Evolutionary conservation across 2,797 vertebrate species (phyloP).

Genomic region (Aldrovandia affinis): DNA sequence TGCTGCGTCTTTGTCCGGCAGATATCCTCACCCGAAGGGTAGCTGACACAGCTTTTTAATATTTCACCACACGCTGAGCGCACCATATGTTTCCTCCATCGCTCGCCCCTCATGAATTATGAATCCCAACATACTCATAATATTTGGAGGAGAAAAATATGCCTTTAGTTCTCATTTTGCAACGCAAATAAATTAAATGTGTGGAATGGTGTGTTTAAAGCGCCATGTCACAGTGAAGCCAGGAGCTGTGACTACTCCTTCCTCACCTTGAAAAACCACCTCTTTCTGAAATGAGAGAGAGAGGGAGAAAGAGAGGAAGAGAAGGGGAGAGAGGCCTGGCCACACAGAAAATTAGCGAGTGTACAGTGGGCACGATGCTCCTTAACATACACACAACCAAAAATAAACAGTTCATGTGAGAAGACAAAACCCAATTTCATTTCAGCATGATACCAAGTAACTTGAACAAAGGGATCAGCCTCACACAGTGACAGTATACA

Average conservation of each 20-base stretch:
- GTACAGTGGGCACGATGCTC: too few relatives aligned
- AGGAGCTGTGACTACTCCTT: neutral
- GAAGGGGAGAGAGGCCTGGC: neutral
- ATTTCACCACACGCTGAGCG: slow-evolving; percentile 45
- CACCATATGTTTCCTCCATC: slow-evolving; percentile 51
- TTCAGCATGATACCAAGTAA: too few relatives aligned
- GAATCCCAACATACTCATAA: slow-evolving; percentile 49
- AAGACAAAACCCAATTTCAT: too few relatives aligned
- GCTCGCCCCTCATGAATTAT: slow-evolving; percentile 38
- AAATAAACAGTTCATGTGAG: too few relatives aligned
- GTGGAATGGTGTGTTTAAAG: neutral
- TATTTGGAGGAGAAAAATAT: slow-evolving; percentile 43
- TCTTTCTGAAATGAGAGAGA: neutral
- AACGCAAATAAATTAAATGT: neutral
- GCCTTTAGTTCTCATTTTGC: slow-evolving; percentile 20
- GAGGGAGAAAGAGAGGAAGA: neutral
- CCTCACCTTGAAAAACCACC: neutral
- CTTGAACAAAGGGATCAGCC: too few relatives aligned
- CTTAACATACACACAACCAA: too few relatives aligned
- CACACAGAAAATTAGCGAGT: too few relatives aligned
- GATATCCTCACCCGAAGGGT: slow-evolving; percentile 34
- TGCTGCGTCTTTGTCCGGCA: slow-evolving; percentile 41
- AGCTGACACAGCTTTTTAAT: slow-evolving; percentile 45
- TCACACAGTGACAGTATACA: too few relatives aligned
- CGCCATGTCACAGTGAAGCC: too few relatives aligned